Conservation (phyloP, 2,797 vertebrate genomes). For the Pangasius macronema region DNA sequence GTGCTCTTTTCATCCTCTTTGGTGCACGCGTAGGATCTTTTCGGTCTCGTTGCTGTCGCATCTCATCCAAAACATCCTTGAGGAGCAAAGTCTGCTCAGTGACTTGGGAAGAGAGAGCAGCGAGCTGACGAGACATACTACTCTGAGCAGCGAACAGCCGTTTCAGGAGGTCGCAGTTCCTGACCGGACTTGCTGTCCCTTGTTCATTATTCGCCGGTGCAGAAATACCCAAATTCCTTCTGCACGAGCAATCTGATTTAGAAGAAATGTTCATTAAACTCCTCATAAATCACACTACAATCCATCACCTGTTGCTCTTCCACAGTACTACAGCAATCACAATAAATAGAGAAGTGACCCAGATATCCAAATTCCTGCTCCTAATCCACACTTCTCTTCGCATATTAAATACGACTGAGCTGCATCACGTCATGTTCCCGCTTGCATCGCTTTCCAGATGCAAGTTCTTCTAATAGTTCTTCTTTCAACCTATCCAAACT, state of each 20-base stretch:
- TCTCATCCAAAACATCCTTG: background rate
- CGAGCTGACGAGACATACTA: background rate
- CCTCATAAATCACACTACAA: background rate
- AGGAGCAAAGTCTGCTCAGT: background rate
- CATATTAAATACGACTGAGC: background rate
- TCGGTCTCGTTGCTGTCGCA: background rate
- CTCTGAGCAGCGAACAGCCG: background rate
- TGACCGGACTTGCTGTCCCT: background rate
- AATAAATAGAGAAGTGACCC: background rate
- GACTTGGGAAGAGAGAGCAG: background rate
- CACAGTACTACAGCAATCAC: background rate
- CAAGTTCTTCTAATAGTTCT: background rate
- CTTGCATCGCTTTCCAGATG: background rate
- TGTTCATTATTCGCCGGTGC: background rate
- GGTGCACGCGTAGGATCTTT: background rate
- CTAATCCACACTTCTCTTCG: background rate
- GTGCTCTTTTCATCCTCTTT: background rate
- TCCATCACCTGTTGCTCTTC: background rate
- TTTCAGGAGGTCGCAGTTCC: background rate
- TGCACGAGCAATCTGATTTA: background rate
- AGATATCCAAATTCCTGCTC: background rate
- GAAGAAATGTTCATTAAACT: background rate
- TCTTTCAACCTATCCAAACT: background rate
- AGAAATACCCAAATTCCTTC: background rate
- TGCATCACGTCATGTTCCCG: background rate